Evolutionary conservation across 2,888 invertebrate genomes (phyloP).

Genomic region (Oligia fasciuncula): DNA sequence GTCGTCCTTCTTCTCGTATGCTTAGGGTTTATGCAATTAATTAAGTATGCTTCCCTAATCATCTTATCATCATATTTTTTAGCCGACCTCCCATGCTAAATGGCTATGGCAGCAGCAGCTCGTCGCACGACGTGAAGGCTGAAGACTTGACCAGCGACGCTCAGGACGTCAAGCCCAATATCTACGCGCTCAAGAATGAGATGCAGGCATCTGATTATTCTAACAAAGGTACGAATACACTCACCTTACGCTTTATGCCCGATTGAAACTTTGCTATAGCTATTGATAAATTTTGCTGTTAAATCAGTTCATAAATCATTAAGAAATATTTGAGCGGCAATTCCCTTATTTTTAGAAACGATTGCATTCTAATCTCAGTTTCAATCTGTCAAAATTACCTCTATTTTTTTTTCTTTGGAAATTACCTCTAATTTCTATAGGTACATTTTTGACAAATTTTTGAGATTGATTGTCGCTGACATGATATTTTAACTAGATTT

Average conservation of each 20-base stretch:
- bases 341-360: background rate
- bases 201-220: constrained; percentile 88
- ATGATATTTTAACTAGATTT: background rate
- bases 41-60: background rate
- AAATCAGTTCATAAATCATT: background rate
- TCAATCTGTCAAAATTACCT: background rate
- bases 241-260: background rate
- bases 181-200: constrained; percentile 87
- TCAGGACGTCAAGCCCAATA: constrained; percentile 87
- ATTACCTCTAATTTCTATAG: background rate
- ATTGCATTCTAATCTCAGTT: background rate
- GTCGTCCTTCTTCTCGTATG: background rate
- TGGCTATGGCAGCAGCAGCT: constrained; percentile 85
- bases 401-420: too few species aligned
- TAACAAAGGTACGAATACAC: constrained; percentile 80
- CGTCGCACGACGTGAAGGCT: constrained; percentile 86
- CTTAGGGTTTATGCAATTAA: background rate
- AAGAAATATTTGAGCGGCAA: background rate
- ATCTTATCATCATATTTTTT: constrained; percentile 7
- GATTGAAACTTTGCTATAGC: background rate
- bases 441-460: background rate
- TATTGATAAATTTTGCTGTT: background rate
- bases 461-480: background rate
- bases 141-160: constrained; percentile 85
- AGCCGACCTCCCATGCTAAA: constrained; percentile 87